A percentile compares a stretch with the other conserved stretches of the same genome.
Evolutionary conservation across 2,888 invertebrate species (phyloP).

Genomic region (Zhuqinia jingwanae): DNA sequence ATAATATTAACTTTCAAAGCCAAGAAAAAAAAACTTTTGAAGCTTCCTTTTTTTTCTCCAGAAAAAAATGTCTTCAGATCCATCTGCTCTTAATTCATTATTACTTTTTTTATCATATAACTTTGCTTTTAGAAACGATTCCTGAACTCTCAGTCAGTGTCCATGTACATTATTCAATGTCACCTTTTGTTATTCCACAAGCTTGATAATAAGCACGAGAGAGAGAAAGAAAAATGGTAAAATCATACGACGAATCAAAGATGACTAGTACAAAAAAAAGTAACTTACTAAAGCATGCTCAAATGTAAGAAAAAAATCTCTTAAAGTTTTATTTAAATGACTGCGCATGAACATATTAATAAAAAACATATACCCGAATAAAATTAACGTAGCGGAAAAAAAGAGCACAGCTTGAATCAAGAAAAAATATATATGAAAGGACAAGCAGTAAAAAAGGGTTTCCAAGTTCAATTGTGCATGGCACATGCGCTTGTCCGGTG

Average conservation of each 20-base stretch:
- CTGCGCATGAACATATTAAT: no score
- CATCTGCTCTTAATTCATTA: slow-evolving; percentile 32
- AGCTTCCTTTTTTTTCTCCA: not conserved
- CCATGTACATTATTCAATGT: not conserved
- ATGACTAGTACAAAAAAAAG: not conserved
- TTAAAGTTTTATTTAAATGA: no score
- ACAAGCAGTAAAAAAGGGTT: slow-evolving; percentile 35
- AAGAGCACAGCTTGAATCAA: slow-evolving; percentile 28
- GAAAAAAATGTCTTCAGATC: not conserved
- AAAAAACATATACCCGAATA: slow-evolving; percentile 20
- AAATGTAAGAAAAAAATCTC: slow-evolving; percentile 23
- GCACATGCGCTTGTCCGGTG: not conserved
- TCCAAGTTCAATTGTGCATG: slow-evolving; percentile 28
- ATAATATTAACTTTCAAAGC: not conserved
- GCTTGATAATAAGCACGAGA: not conserved
- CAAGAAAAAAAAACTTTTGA: slow-evolving; percentile 5
- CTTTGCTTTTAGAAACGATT: no score
- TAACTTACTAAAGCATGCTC: not conserved
- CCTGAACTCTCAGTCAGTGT: no score
- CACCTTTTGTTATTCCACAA: not conserved
- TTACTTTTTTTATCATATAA: no score
- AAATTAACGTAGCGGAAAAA: slow-evolving; percentile 64
- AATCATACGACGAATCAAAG: slow-evolving; percentile 13
- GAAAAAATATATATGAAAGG: not conserved
- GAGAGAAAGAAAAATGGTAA: slow-evolving; percentile 5